Base-by-base conservation (phyloP, 2,113 vertebrate genomes). In the Hyla sarda region DNA sequence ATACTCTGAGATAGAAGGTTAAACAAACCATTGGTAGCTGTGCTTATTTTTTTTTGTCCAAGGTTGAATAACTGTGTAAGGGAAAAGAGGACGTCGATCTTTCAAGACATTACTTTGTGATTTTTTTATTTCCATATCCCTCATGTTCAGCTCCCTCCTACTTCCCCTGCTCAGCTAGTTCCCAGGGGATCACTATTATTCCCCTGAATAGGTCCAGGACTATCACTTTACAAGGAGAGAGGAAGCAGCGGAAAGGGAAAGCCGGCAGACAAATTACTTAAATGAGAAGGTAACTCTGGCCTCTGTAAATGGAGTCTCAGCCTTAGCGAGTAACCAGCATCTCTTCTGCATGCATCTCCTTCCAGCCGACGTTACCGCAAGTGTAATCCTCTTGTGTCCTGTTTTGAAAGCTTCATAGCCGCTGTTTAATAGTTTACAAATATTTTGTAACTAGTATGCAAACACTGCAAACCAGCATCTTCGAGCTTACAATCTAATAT, bases 221-320 rank as follows among this genome's bases (percentile, higher is more conserved):
- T 94, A 95, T 95, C 93, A 91, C 94, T 95, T 96, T 94, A 95
- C 95, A 93, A 91, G 94, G 91, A 91, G 92, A 91, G 89, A 92
- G 93, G 93, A 92, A 92, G 92, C 84, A 77, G 78, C 92, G 91
- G 88, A 89, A 91, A 89, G 94, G 95, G 94, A 95, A 95, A 94
- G 93, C 92, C 94, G 93, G 94, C 92, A 94, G 94, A 94, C 95
- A 95, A 95, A 96, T 93, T 90, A 93, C 92, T 94, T 94, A 91
- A 95, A 95, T 89, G 92, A 93, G 92, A 91, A 93, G 89, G 92
- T 91, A 90, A 93, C 92, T 58, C 92, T 95, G 95, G 65, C 87
- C 85, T 85, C 88, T 56, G 91, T 92, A 79, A 87, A 88, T 82
- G 65, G 83, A 86, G 71, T 84, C 89, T 88, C 89, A 87, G 87